These are phyloP conservation scores for Phortica magna DNA, from an alignment of 2,888 invertebrate species.

Conservation along the genomic window DNA sequence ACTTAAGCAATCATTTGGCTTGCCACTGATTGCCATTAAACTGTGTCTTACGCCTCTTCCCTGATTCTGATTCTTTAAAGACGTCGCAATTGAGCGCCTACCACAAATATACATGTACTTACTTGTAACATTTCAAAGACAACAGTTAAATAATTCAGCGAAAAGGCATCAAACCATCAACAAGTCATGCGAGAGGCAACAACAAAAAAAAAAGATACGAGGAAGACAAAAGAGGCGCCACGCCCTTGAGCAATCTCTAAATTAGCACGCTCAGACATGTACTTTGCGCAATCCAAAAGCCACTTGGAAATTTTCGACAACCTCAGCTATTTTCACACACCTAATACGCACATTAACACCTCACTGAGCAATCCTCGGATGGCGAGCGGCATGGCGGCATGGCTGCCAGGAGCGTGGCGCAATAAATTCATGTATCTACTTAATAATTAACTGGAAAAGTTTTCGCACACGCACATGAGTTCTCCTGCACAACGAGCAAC, in stretches of 20 bases:
- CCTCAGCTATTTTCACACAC: slow-evolving; percentile 48
- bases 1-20: slow-evolving; percentile 61
- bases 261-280: slow-evolving; percentile 7
- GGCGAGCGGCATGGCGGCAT: slow-evolving; percentile 40
- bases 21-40: neutral
- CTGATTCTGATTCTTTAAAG: neutral
- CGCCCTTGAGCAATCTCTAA: slow-evolving; percentile 17
- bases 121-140: neutral
- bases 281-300: neutral
- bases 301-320: slow-evolving; percentile 10
- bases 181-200: too few relatives aligned
- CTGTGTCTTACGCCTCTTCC: neutral
- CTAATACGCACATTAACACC: slow-evolving; percentile 73
- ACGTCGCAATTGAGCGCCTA: neutral
- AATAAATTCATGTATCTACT: slow-evolving; percentile 66
- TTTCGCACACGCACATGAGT: slow-evolving; percentile 38
- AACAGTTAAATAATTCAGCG: too few relatives aligned
- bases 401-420: neutral
- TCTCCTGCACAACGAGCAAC: neutral
- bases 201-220: neutral
- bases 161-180: too few relatives aligned
- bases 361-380: slow-evolving; percentile 47
- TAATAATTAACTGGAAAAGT: slow-evolving; percentile 68
- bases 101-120: neutral
- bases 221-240: neutral